Percentiles rank a stretch among this genome's conserved stretches.
Conservation (phyloP, 2,888 invertebrate species). For the Harpalus rufipes region DNA sequence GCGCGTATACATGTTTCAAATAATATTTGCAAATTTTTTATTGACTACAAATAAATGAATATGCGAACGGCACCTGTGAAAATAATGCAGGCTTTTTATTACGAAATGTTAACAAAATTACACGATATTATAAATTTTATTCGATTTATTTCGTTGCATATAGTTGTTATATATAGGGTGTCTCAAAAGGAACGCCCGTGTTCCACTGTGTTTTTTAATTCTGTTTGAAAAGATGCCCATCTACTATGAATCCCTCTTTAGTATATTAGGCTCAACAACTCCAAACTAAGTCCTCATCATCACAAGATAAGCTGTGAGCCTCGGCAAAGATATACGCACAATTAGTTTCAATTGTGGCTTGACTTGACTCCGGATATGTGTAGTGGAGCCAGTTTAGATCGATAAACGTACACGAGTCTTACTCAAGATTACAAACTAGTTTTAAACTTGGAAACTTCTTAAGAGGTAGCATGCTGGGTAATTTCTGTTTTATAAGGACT, state of each 20-base stretch:
- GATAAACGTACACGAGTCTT: constrained; percentile 15
- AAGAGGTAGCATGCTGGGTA: constrained; percentile 12
- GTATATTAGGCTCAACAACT: neutral
- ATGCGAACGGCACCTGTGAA: neutral
- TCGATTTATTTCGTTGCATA: too few species aligned
- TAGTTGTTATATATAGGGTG: too few species aligned
- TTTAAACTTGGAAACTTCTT: constrained; percentile 3
- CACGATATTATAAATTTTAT: too few species aligned
- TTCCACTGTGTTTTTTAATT: too few species aligned
- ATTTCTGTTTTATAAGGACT: constrained; percentile 11
- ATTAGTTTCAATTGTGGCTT: constrained; percentile 41
- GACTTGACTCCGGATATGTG: constrained; percentile 4
- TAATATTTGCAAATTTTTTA: neutral
- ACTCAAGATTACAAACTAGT: constrained; percentile 7
- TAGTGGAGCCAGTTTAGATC: constrained; percentile 10
- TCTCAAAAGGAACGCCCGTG: too few species aligned
- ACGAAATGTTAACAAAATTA: neutral
- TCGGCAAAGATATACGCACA: constrained; percentile 21
- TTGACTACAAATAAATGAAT: neutral
- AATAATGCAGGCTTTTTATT: neutral
- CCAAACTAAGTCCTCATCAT: constrained; percentile 7
- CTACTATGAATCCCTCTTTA: neutral
- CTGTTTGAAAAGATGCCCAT: too few species aligned
- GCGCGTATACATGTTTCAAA: neutral
- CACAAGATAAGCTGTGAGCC: neutral